A percentile compares a stretch with the other conserved stretches of the same genome.
These are phyloP conservation scores for Bos indicus DNA, from an alignment of 2,113 vertebrate genomes.

Conservation along the genomic window DNA sequence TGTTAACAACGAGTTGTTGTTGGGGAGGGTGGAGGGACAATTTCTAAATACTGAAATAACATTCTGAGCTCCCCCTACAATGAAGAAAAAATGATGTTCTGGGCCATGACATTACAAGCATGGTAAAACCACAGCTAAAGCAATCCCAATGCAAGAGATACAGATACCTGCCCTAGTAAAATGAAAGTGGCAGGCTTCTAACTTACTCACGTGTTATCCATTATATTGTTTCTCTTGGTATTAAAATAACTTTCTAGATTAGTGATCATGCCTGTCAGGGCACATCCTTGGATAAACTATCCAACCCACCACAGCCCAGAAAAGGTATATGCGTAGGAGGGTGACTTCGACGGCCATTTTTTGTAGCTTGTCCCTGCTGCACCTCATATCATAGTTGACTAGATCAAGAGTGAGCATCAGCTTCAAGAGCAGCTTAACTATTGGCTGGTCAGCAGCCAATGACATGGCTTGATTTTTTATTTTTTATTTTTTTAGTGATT, in stretches of 20 bases:
- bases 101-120: neutral
- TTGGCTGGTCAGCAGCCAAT: neutral
- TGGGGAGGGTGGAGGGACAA: neutral
- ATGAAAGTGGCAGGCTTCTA: neutral
- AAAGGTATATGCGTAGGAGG: neutral
- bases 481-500: neutral
- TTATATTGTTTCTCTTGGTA: neutral
- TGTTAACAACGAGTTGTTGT: slow-evolving; percentile 62
- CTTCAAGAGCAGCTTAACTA: neutral
- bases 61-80: neutral
- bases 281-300: neutral
- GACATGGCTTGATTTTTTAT: neutral
- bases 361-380: neutral
- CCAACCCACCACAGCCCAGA: neutral
- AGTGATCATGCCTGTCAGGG: neutral
- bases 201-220: neutral
- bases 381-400: neutral
- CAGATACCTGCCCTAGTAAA: neutral
- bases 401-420: neutral
- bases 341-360: neutral
- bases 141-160: neutral
- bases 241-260: slow-evolving; percentile 37
- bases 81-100: slow-evolving; percentile 51
- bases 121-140: neutral
- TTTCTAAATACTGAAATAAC: slow-evolving; percentile 58